Conservation (phyloP, 1,140 invertebrate genomes). For the Drosophila pachea region DNA sequence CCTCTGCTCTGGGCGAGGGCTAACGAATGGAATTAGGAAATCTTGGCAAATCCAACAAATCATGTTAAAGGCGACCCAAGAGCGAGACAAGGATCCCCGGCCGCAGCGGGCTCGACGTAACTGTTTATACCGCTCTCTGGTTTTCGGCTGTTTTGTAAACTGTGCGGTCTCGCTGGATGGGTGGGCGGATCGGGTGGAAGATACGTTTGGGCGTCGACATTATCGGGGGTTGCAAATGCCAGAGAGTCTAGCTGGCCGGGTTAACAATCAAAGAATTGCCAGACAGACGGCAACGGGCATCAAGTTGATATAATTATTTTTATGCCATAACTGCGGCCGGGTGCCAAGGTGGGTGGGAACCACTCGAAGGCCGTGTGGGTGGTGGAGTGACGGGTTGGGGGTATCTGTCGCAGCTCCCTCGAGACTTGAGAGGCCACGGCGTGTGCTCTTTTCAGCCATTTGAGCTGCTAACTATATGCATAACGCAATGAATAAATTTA, state of each 20-base stretch:
- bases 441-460: slow-evolving; percentile 23
- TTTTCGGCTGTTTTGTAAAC: slow-evolving; percentile 67
- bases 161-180: slow-evolving; percentile 48
- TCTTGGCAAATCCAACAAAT: slow-evolving; percentile 76
- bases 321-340: slow-evolving; percentile 62
- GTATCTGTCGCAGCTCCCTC: slow-evolving; percentile 36
- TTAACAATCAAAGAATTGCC: slow-evolving; percentile 60
- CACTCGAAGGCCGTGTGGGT: slow-evolving; percentile 25
- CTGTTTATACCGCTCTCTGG: slow-evolving; percentile 68
- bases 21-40: slow-evolving; percentile 76
- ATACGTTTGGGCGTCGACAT: slow-evolving; percentile 41
- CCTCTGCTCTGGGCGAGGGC: slow-evolving; percentile 42
- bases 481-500: slow-evolving; percentile 72
- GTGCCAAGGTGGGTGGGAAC: slow-evolving; percentile 30
- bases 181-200: neutral
- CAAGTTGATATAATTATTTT: slow-evolving; percentile 78
- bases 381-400: no score
- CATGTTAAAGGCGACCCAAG: slow-evolving; percentile 72
- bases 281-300: slow-evolving; percentile 66
- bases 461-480: slow-evolving; percentile 56
- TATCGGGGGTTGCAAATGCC: slow-evolving; percentile 68
- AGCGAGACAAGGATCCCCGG: slow-evolving; percentile 23
- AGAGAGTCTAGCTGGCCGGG: slow-evolving; percentile 18
- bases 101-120: slow-evolving; percentile 45
- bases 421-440: slow-evolving; percentile 36